Conservation (phyloP, 1,140 invertebrate species). For the Kradibia gibbosae region DNA sequence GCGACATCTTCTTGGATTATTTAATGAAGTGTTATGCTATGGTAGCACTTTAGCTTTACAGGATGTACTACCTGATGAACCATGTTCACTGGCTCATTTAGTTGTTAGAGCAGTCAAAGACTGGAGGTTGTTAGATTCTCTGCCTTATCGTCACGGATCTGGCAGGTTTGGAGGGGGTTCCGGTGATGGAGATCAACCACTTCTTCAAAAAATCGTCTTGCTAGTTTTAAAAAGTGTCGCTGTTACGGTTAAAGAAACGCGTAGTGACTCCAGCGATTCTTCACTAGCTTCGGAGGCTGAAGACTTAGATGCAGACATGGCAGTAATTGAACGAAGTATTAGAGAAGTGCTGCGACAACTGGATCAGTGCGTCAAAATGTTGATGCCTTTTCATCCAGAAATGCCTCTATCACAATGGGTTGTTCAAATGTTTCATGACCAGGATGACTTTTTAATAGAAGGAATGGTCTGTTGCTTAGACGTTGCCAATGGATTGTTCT, state of each 20-base stretch:
- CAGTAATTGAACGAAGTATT: constrained; percentile 88
- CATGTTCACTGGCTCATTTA: constrained; percentile 87
- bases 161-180: constrained; percentile 74
- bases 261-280: constrained; percentile 88
- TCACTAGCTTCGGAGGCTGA: constrained; percentile 86
- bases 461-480: constrained; percentile 93
- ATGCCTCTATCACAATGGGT: constrained; percentile 90
- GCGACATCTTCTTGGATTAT: constrained; percentile 86
- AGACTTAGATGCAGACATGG: constrained; percentile 91
- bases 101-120: constrained; percentile 88
- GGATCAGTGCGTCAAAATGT: constrained; percentile 85
- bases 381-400: constrained; percentile 89
- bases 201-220: constrained; percentile 88
- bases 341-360: constrained; percentile 86
- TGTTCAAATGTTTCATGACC: constrained; percentile 89
- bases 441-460: constrained; percentile 92
- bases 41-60: constrained; percentile 90
- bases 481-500: constrained; percentile 87
- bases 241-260: constrained; percentile 90
- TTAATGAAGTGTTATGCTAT: constrained; percentile 92
- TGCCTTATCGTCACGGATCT: constrained; percentile 75
- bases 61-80: constrained; percentile 88
- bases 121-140: constrained; percentile 81
- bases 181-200: constrained; percentile 75
- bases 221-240: constrained; percentile 90